Evolutionary conservation across 37 sponge, comb jelly and placozoan species (phyloP).

Genomic region (Ephydatia muelleri): DNA sequence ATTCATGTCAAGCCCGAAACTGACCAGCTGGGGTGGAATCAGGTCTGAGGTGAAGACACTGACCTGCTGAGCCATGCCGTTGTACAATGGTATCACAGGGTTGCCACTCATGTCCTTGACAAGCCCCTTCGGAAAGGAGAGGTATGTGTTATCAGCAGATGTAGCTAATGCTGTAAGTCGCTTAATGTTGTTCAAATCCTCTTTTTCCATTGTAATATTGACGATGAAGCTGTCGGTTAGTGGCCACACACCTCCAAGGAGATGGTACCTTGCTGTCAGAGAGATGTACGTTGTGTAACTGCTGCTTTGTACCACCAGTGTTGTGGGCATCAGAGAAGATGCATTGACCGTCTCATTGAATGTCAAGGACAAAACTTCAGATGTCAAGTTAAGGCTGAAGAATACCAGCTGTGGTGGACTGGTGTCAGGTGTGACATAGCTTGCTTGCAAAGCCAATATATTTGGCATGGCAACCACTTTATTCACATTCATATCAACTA

Average conservation of each 20-base stretch:
- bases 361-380: slow-evolving; percentile 67
- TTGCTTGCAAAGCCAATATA: slow-evolving; percentile 32
- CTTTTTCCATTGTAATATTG: slow-evolving; percentile 36
- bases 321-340: slow-evolving; percentile 31
- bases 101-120: slow-evolving; percentile 79
- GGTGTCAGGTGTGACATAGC: slow-evolving; percentile 37
- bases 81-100: slow-evolving; percentile 34
- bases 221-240: slow-evolving; percentile 48
- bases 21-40: slow-evolving; percentile 38
- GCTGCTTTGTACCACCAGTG: slow-evolving; percentile 48
- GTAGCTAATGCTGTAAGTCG: slow-evolving; percentile 50
- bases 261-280: slow-evolving; percentile 21
- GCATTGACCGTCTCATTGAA: slow-evolving; percentile 83
- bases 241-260: slow-evolving; percentile 40
- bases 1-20: slow-evolving; percentile 72
- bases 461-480: slow-evolving; percentile 34
- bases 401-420: slow-evolving; percentile 64
- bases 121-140: slow-evolving; percentile 40
- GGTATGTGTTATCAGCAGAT: slow-evolving; percentile 45
- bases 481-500: slow-evolving; percentile 83
- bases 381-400: slow-evolving; percentile 75
- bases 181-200: slow-evolving; percentile 77
- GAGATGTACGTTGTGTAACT: slow-evolving; percentile 43
- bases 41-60: slow-evolving; percentile 51
- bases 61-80: slow-evolving; percentile 64